phyloP scores from a whole-genome alignment of 2,888 invertebrate species.

The Dryobotodes eremita region DNA sequence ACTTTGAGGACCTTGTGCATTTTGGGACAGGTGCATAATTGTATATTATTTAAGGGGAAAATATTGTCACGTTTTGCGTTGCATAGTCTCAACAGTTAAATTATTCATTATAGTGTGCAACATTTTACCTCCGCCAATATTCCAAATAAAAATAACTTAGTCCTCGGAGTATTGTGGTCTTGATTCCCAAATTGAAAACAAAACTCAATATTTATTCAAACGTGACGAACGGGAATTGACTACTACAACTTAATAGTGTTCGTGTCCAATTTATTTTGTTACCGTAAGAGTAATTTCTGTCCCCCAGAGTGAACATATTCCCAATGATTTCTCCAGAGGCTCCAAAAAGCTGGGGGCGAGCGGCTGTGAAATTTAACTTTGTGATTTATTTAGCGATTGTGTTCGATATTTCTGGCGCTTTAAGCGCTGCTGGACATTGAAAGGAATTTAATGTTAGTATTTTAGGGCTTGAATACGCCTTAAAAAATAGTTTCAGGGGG shows the following conservation, averaged over 20 bases:
- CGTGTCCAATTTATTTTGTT: constrained; percentile 59
- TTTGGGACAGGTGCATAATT: not conserved
- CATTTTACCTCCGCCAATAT: not conserved
- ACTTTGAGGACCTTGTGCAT: not conserved
- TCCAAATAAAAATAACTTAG: not conserved
- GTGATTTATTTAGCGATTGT: constrained; percentile 63
- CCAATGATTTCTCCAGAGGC: constrained; percentile 71
- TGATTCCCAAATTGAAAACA: constrained; percentile 36
- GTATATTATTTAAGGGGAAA: not conserved
- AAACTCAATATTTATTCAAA: constrained; percentile 43
- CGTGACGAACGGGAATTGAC: constrained; percentile 41
- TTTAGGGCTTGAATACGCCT: not conserved
- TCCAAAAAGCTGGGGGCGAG: constrained; percentile 52
- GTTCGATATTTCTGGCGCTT: constrained; percentile 49
- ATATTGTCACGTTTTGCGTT: not conserved
- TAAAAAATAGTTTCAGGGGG: not conserved
- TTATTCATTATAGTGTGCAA: not conserved
- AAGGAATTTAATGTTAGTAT: constrained; percentile 17
- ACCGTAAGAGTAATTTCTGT: constrained; percentile 55
- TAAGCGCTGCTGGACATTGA: constrained; percentile 25
- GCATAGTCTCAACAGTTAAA: not conserved
- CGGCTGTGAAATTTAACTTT: constrained; percentile 63
- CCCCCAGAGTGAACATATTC: constrained; percentile 57
- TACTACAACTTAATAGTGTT: constrained; percentile 47
- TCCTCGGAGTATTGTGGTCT: not conserved